These are phyloP conservation scores for Lordiphosa fenestrarum DNA, from an alignment of 2,888 invertebrate genomes.

Conservation along the genomic window DNA sequence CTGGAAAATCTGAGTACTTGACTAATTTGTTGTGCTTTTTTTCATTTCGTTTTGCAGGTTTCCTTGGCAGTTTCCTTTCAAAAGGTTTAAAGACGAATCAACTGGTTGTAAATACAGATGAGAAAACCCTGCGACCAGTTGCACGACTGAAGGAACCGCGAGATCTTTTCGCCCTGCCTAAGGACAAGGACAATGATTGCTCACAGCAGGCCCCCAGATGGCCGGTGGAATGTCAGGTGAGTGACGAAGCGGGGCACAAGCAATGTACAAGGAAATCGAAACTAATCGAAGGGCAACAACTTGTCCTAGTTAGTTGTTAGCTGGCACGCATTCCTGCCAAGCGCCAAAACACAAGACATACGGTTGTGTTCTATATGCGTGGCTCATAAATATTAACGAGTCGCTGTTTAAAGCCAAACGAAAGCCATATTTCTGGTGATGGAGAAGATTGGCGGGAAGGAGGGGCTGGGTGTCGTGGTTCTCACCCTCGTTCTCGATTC, in stretches of 20 bases:
- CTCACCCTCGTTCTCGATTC: slow-evolving; percentile 9
- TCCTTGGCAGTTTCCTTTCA: slow-evolving; percentile 79
- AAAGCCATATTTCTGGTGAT: slow-evolving; percentile 4
- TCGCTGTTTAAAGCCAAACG: slow-evolving; percentile 15
- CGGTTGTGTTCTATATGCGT: slow-evolving; percentile 22
- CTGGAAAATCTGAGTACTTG: neutral
- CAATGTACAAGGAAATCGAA: neutral
- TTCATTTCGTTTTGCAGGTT: slow-evolving; percentile 60
- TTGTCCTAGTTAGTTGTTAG: slow-evolving; percentile 18
- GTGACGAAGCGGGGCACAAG: slow-evolving; percentile 6
- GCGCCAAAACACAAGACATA: no score
- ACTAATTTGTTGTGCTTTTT: no score
- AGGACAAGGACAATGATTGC: slow-evolving; percentile 84
- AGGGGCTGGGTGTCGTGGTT: slow-evolving; percentile 5
- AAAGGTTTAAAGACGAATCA: slow-evolving; percentile 85
- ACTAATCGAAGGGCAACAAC: slow-evolving; percentile 10
- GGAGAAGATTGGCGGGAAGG: neutral
- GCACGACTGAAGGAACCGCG: slow-evolving; percentile 86
- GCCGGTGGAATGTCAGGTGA: slow-evolving; percentile 94
- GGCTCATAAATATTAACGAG: slow-evolving; percentile 43
- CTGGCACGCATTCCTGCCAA: slow-evolving; percentile 24
- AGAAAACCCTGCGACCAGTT: slow-evolving; percentile 83
- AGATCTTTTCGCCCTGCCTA: slow-evolving; percentile 87
- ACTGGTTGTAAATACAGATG: slow-evolving; percentile 86
- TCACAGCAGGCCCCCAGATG: slow-evolving; percentile 90